A percentile compares a stretch with the other conserved stretches of the same genome.
phyloP scores from a whole-genome alignment of 1,140 invertebrate genomes.

The Drosophila malerkotliana region DNA sequence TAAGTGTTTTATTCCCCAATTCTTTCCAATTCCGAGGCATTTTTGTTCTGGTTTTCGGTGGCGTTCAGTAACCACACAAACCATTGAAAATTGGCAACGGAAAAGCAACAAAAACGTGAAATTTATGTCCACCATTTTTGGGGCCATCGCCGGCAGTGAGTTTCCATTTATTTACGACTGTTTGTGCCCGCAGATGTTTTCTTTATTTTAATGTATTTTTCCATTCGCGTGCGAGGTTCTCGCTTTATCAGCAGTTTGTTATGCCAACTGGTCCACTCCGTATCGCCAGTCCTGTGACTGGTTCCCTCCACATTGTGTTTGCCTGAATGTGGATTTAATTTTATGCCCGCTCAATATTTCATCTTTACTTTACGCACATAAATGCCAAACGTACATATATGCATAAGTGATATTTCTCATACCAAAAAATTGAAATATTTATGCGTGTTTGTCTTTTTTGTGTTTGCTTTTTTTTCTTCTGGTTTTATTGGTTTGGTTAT shows the following conservation, averaged over 20 bases:
- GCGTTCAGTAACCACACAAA: slow-evolving; percentile 10
- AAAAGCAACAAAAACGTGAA: slow-evolving; percentile 18
- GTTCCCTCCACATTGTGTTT: slow-evolving; percentile 12
- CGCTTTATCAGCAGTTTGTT: slow-evolving; percentile 79
- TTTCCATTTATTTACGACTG: slow-evolving; percentile 52
- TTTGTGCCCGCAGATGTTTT: slow-evolving; percentile 51
- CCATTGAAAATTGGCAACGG: slow-evolving; percentile 28
- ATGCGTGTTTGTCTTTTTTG: slow-evolving; percentile 44
- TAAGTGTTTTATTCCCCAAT: background rate
- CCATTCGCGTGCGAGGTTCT: slow-evolving; percentile 60
- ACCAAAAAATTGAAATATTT: slow-evolving; percentile 77
- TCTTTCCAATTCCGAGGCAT: background rate
- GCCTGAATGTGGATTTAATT: slow-evolving; percentile 71
- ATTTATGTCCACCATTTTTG: slow-evolving; percentile 66
- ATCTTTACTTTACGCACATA: slow-evolving; percentile 48
- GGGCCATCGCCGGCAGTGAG: slow-evolving; percentile 10
- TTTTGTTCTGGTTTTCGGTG: slow-evolving; percentile 2
- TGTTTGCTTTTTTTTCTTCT: slow-evolving; percentile 9
- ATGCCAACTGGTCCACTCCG: slow-evolving; percentile 37
- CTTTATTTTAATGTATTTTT: slow-evolving; percentile 22
- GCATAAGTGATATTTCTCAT: slow-evolving; percentile 58
- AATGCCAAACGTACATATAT: slow-evolving; percentile 35
- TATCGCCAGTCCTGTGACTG: background rate
- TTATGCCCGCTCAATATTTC: slow-evolving; percentile 68
- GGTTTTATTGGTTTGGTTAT: slow-evolving; percentile 24